phyloP scores from a whole-genome alignment of 2,797 vertebrate genomes.

The Clarias laeviceps region DNA sequence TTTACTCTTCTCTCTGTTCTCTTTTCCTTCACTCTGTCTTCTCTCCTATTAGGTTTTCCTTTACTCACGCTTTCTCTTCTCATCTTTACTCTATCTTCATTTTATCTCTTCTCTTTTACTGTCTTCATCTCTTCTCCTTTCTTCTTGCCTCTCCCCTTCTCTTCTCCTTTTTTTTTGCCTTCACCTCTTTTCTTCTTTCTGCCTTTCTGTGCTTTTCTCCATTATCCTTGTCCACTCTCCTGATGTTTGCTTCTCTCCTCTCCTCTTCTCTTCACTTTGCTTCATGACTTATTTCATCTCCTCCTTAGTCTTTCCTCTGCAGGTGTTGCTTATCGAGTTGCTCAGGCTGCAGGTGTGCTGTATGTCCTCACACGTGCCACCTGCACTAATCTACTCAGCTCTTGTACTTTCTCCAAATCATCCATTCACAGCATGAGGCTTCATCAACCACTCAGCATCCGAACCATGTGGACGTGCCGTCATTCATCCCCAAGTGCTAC shows the following conservation, averaged over 20 bases:
- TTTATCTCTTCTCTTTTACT: background rate
- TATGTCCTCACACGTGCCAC: background rate
- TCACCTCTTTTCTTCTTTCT: background rate
- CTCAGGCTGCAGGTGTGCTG: background rate
- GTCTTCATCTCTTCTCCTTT: background rate
- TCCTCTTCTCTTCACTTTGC: background rate
- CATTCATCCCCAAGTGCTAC: slow-evolving; percentile 9
- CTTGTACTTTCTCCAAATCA: background rate
- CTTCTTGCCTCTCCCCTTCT: no score
- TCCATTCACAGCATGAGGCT: background rate
- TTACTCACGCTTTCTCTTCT: background rate
- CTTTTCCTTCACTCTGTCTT: background rate
- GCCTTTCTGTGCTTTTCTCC: background rate
- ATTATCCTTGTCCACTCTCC: background rate
- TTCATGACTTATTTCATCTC: background rate
- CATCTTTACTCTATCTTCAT: background rate
- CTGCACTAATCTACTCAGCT: background rate
- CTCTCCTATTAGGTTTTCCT: background rate
- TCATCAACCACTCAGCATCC: slow-evolving; percentile 13
- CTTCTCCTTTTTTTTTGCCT: background rate
- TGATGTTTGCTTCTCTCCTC: background rate
- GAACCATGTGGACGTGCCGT: background rate
- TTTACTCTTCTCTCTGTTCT: background rate
- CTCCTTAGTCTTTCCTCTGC: background rate
- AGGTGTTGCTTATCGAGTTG: background rate